Conservation (phyloP, 1,140 invertebrate genomes). For the Drosophila nigrodunni region DNA sequence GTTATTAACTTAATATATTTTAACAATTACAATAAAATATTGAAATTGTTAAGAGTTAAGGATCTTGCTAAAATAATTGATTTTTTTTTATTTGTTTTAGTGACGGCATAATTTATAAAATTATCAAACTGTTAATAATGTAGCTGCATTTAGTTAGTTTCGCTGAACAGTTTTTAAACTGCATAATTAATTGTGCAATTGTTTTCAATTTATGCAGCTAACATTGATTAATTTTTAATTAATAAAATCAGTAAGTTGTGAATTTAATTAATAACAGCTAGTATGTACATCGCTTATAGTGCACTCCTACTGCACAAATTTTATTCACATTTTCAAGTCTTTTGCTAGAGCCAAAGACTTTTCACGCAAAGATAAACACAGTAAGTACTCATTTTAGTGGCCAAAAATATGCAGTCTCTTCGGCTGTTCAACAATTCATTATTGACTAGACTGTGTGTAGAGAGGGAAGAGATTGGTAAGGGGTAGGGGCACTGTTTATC, state of each 20-base stretch:
- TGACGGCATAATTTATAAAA: too few relatives aligned
- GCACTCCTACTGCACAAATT: constrained; percentile 7
- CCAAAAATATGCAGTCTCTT: constrained; percentile 48
- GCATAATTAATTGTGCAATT: constrained; percentile 10
- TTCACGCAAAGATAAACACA: constrained; percentile 50
- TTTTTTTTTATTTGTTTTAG: too few relatives aligned
- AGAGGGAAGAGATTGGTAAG: neutral
- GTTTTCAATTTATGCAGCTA: neutral
- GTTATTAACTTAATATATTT: neutral
- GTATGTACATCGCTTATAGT: constrained; percentile 24
- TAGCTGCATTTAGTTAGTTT: neutral
- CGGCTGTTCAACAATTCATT: constrained; percentile 17
- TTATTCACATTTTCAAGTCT: constrained; percentile 14
- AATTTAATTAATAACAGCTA: constrained; percentile 20
- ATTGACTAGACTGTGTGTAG: neutral
- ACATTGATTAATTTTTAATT: constrained; percentile 16
- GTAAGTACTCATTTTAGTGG: constrained; percentile 52
- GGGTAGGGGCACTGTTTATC: constrained; percentile 2
- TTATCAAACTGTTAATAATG: neutral
- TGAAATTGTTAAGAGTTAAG: too few relatives aligned
- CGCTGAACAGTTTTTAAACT: neutral
- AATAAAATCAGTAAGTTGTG: constrained; percentile 6
- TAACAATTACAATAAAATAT: too few relatives aligned
- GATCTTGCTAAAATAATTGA: too few relatives aligned
- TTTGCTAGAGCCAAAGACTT: constrained; percentile 26